Conservation (phyloP, 2,113 vertebrate species). For the Beaufortia kweichowensis region DNA sequence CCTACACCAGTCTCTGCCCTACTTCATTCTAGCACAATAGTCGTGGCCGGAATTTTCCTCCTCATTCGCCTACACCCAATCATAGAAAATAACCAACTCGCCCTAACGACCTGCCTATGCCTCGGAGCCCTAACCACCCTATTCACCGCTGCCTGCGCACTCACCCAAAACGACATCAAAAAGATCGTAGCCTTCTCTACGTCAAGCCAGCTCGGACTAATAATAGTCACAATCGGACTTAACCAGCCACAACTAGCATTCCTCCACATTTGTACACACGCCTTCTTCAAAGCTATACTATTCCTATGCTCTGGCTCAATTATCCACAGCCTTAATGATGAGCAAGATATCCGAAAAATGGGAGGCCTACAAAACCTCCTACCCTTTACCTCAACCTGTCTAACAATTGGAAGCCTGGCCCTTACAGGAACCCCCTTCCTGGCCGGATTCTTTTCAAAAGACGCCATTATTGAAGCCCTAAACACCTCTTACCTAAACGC, state of each 20-base stretch:
- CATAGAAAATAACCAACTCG: slow-evolving; percentile 24
- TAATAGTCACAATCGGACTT: slow-evolving; percentile 53
- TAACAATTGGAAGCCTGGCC: slow-evolving; percentile 42
- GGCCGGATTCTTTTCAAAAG: slow-evolving; percentile 56
- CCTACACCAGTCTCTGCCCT: slow-evolving; percentile 55
- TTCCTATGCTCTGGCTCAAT: slow-evolving; percentile 53
- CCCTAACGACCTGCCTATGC: slow-evolving; percentile 31
- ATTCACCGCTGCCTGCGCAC: slow-evolving; percentile 44
- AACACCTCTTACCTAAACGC: too few relatives aligned
- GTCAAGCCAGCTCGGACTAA: slow-evolving; percentile 58
- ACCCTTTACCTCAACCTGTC: slow-evolving; percentile 37
- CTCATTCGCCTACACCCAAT: slow-evolving; percentile 40
- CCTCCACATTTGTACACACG: slow-evolving; percentile 54
- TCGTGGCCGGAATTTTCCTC: slow-evolving; percentile 46
- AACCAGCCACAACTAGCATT: slow-evolving; percentile 57
- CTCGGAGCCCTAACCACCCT: slow-evolving; percentile 47
- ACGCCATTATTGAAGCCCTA: slow-evolving; percentile 49
- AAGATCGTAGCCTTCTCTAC: slow-evolving; percentile 61
- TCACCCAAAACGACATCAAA: slow-evolving; percentile 56
- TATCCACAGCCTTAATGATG: slow-evolving; percentile 54
- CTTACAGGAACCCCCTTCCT: slow-evolving; percentile 52
- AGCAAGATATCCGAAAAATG: slow-evolving; percentile 61
- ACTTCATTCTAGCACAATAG: slow-evolving; percentile 58
- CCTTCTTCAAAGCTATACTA: slow-evolving; percentile 50
- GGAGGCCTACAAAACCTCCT: slow-evolving; percentile 25